phyloP scores from a whole-genome alignment of 2,113 vertebrate species.

The Emydura subglobosa region DNA sequence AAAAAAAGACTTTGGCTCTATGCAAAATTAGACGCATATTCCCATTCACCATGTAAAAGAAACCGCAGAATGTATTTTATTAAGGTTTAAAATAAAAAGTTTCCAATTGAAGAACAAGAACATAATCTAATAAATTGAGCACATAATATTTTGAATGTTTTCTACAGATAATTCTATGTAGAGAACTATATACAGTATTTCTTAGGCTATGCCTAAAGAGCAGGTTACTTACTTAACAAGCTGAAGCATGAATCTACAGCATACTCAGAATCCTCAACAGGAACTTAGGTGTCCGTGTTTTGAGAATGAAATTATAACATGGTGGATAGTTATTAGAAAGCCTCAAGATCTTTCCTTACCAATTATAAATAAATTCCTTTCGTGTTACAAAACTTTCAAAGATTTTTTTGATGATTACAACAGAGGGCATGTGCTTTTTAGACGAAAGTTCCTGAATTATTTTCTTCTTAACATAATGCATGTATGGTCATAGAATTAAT shows the following conservation, averaged over 20 bases:
- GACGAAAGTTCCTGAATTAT: background rate
- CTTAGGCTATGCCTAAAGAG: no score
- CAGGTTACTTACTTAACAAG: no score
- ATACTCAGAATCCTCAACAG: background rate
- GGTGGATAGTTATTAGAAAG: background rate
- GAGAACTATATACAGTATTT: no score
- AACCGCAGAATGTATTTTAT: no score
- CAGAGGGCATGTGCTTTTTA: background rate
- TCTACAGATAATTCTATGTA: no score
- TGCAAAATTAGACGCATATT: rapidly evolving
- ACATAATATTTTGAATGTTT: no score
- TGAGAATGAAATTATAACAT: background rate
- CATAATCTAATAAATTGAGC: no score
- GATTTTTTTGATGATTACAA: background rate
- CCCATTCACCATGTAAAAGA: no score
- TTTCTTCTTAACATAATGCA: background rate
- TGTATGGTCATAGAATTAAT: background rate
- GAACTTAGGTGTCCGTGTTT: background rate
- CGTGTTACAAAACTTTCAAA: background rate
- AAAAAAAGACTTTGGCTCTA: rapidly evolving
- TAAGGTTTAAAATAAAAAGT: no score
- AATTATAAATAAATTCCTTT: background rate
- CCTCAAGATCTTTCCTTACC: background rate
- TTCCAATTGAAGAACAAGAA: no score
- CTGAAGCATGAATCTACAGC: background rate